These are phyloP conservation scores for Andrena hattorfiana DNA, from an alignment of 2,888 invertebrate genomes.

Conservation along the genomic window DNA sequence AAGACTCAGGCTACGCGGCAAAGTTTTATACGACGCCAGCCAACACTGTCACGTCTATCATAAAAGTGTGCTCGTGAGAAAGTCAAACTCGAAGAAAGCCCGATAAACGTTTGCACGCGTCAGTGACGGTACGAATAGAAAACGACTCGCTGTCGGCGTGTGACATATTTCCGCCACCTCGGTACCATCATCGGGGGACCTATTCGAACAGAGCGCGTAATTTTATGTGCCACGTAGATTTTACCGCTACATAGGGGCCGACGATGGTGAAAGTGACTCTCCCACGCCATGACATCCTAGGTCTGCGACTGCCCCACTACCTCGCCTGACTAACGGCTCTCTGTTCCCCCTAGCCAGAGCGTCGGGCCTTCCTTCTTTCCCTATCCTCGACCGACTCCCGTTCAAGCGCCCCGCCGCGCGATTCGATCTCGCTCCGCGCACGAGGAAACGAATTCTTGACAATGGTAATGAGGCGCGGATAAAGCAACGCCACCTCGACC, in stretches of 20 bases:
- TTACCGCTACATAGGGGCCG: conserved; percentile 70
- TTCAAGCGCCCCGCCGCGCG: conserved; percentile 28
- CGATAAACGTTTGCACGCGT: no score
- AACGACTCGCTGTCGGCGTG: not conserved
- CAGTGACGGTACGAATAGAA: no score
- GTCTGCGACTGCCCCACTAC: conserved; percentile 66
- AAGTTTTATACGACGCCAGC: no score
- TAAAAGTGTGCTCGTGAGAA: no score
- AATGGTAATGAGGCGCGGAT: conserved; percentile 51
- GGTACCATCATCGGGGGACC: conserved; percentile 45
- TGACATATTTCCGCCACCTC: conserved; percentile 22
- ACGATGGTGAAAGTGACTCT: conserved; percentile 83
- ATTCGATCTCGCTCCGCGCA: conserved; percentile 37
- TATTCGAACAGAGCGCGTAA: conserved; percentile 54
- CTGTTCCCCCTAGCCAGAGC: conserved; percentile 38
- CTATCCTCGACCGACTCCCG: conserved; percentile 28
- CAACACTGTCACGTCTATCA: no score
- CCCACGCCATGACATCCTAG: conserved; percentile 83
- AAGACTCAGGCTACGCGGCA: no score
- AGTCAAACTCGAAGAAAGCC: no score
- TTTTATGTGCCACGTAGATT: conserved; percentile 64
- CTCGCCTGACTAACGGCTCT: conserved; percentile 28
- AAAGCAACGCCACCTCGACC: conserved; percentile 34
- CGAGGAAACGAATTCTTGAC: conserved; percentile 63
- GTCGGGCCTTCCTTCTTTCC: conserved; percentile 35